Evolutionary conservation across 1,140 invertebrate species (phyloP), one percentile per base, ranked within the genome.

Genomic region (Arctopsyche grandis): DNA sequence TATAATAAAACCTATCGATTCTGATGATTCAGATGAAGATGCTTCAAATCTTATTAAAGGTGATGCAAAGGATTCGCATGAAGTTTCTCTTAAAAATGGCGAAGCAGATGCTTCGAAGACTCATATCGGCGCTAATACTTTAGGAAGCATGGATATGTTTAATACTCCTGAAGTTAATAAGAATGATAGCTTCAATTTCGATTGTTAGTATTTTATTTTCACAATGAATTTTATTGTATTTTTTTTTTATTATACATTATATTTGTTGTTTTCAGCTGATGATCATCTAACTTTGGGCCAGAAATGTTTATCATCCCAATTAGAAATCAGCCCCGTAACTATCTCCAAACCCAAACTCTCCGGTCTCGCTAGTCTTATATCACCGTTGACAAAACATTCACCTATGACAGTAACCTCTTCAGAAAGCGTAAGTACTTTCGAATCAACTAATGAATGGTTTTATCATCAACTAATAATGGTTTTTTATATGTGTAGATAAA

Each of bases 1-100:
- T 82, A 84, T 76, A 76, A 85, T 75, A 73, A 84, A 77, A 80
- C 75, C 80, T 52, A 83, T 46, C 75, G 79, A 80, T 75, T 80
- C 78, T 5, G 79, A 80, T 21, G 78, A 76, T 75, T 82, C 80
- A 69, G 78, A 83, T 48, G 69, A 80, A 78, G 76, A 82, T 48
- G 56, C 3, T 69, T 66, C n/a, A 71, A 38, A 38, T 38, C 29
- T n/a, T n/a, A 1, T 19, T 5, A 5, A 7, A 63, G 9, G 7
- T n/a, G n/a, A 38, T 38, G 29, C 29, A 38, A 52, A 52, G 1
- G 48, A 52, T 14, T 5, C 10, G 12, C 3, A 16, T 52, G 10
- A 52, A 52, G 48, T 5, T 52, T 14, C 10, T 14, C 10, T 52
- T 52, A 52, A 3, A 14, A 14, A 52, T 12, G 1, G 16, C 12